Evolutionary conservation across 2,888 invertebrate genomes (phyloP), one percentile per base, ranked within the genome.

Genomic region (Philaethria dido): DNA sequence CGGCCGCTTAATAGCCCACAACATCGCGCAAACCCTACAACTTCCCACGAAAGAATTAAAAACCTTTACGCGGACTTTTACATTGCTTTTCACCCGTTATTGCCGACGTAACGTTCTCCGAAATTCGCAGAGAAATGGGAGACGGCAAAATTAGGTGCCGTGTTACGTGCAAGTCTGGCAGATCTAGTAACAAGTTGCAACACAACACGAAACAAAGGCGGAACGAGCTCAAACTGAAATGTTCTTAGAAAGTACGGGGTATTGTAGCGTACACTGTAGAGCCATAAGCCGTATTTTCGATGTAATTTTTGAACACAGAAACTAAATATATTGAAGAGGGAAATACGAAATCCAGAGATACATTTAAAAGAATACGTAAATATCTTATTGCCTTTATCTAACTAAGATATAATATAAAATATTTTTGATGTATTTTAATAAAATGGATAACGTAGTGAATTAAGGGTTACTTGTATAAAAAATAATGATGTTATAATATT

Each of bases 31-130:
- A 71, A 74, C 78, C 77, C 76, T 78, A 77, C 79, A 82, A 80
- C 82, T 85, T 80, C 79, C 76, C 79, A 79, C 79, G 81, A 84
- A 82, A 84, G 88, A 91, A 91, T 90, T 89, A 90, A 89, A 90
- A 90, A 88, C 83, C 83, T 83, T 82, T 82, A 85, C 79, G 78
- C 75, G 67, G 74, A 52, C 70, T 73, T 71, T 64, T 52, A 63
- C 52, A 64, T 66, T 70, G 72, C 64, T 74, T 72, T 70, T 69
- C 64, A 69, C 69, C 66, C 66, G 71, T 73, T 74, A 74, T 73
- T 68, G 72, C 57, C 68, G 22, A 66, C 66, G 25, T 69, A 69
- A 64, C 44, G 64, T 64, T 64, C 54, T 18, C n/a, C 13, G 64
- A 70, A 69, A 63, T 57, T 60, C 54, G 18, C 22, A 39, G 36